A percentile compares a stretch with the other conserved stretches of the same genome.
Conservation (phyloP, 2,888 invertebrate species). For the Gonocerus acuteangulatus region DNA sequence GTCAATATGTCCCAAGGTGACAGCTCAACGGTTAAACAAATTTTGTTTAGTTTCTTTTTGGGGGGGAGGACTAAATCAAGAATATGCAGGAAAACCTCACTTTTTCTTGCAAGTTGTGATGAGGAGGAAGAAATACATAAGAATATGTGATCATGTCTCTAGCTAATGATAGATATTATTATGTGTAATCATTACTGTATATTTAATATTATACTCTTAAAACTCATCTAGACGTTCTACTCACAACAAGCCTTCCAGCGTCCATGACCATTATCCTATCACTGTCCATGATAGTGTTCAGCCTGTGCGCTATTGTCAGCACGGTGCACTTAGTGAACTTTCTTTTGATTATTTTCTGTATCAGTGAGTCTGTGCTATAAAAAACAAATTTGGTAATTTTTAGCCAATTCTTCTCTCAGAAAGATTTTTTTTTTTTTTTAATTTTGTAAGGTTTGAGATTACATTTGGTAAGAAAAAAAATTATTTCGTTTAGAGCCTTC, state of each 20-base stretch:
- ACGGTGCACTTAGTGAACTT: conserved; percentile 74
- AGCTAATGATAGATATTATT: not conserved
- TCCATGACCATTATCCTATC: conserved; percentile 61
- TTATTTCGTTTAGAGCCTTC: too few relatives aligned
- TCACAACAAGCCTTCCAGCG: conserved; percentile 46
- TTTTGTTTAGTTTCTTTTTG: too few relatives aligned
- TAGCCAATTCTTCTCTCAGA: not conserved
- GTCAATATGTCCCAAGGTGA: too few relatives aligned
- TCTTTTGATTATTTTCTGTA: conserved; percentile 66
- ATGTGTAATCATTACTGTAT: not conserved
- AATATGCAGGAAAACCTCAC: too few relatives aligned
- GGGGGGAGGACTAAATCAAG: too few relatives aligned
- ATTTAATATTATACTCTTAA: not conserved
- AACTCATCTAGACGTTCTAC: conserved; percentile 12
- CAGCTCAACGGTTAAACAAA: too few relatives aligned
- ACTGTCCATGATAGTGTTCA: conserved; percentile 82
- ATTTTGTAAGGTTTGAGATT: not conserved
- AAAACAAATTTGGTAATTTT: conserved; percentile 25
- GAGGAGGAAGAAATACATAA: not conserved
- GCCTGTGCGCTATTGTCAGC: conserved; percentile 75
- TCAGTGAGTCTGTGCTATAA: conserved; percentile 65
- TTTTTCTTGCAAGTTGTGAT: too few relatives aligned
- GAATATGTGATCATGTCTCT: not conserved
- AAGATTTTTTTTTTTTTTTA: not conserved
- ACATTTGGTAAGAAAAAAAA: not conserved